Evolutionary conservation across 2,888 invertebrate species (phyloP).

Genomic region (Selenia dentaria): DNA sequence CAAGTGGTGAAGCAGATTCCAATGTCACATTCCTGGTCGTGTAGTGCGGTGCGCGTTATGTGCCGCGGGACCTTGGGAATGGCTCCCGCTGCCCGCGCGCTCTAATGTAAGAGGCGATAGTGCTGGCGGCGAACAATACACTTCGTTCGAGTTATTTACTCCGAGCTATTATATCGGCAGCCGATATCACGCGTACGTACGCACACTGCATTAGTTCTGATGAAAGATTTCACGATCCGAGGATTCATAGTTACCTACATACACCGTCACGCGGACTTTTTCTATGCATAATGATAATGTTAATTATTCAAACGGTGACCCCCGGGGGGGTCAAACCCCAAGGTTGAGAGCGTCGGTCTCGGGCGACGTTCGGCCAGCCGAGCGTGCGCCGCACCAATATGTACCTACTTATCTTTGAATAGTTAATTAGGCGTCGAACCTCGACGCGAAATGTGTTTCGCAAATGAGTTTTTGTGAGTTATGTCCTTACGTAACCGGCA

Average conservation of each 20-base stretch:
- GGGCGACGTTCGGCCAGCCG: conserved; percentile 3
- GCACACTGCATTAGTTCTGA: conserved; percentile 12
- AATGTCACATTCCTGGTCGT: conserved; percentile 8
- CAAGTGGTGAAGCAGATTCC: conserved; percentile 12
- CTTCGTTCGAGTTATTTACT: conserved; percentile 2
- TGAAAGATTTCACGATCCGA: not conserved
- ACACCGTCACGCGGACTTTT: conserved; percentile 22
- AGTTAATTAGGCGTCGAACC: conserved; percentile 45
- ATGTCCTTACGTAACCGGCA: conserved; percentile 39
- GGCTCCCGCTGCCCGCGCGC: no score
- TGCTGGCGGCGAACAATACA: conserved; percentile 2
- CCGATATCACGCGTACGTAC: conserved; percentile 2
- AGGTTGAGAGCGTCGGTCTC: conserved; percentile 30
- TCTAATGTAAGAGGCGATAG: conserved; percentile 8
- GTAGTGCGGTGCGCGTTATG: conserved; percentile 3
- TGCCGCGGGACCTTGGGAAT: conserved; percentile 4
- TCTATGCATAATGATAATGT: conserved; percentile 35
- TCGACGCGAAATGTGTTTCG: conserved; percentile 39
- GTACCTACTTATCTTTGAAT: conserved; percentile 46
- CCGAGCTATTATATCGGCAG: not conserved
- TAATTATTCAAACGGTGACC: conserved; percentile 37
- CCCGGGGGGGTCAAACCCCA: conserved; percentile 34
- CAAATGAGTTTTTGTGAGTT: conserved; percentile 50
- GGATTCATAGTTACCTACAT: no score
- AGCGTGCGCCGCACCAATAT: conserved; percentile 18